phyloP scores from a whole-genome alignment of 2,888 invertebrate species.

The Catocala fraxini region DNA sequence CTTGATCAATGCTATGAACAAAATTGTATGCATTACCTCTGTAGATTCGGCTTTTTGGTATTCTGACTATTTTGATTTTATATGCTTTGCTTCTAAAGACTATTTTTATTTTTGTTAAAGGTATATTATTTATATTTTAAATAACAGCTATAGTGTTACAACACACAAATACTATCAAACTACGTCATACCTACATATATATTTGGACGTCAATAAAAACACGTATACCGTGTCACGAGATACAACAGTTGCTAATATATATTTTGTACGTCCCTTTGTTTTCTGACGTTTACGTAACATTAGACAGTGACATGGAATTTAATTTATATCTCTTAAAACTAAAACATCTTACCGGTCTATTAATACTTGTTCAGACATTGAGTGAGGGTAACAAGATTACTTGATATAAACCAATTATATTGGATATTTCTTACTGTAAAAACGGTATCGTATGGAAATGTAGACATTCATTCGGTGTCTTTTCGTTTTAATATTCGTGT shows the following conservation, averaged over 20 bases:
- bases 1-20: too few relatives aligned
- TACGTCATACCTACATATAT: neutral
- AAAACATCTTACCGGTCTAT: neutral
- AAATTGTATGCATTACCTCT: too few relatives aligned
- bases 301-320: neutral
- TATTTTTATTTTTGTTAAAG: neutral
- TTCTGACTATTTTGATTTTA: too few relatives aligned
- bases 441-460: slow-evolving; percentile 22
- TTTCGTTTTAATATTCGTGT: too few relatives aligned
- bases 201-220: neutral
- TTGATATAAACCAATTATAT: neutral
- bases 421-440: neutral
- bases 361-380: neutral
- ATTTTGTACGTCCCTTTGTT: neutral
- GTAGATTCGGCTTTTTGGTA: too few relatives aligned
- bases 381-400: neutral
- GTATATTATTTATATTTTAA: too few relatives aligned
- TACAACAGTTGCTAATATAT: slow-evolving; percentile 5
- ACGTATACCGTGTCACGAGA: slow-evolving; percentile 5
- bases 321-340: neutral
- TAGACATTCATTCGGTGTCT: slow-evolving; percentile 18
- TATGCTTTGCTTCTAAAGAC: too few relatives aligned
- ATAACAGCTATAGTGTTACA: neutral
- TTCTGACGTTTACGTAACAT: slow-evolving; percentile 6
- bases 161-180: neutral